Conservation (phyloP, 2,888 invertebrate genomes). For the Epistrophe grossulariae region DNA sequence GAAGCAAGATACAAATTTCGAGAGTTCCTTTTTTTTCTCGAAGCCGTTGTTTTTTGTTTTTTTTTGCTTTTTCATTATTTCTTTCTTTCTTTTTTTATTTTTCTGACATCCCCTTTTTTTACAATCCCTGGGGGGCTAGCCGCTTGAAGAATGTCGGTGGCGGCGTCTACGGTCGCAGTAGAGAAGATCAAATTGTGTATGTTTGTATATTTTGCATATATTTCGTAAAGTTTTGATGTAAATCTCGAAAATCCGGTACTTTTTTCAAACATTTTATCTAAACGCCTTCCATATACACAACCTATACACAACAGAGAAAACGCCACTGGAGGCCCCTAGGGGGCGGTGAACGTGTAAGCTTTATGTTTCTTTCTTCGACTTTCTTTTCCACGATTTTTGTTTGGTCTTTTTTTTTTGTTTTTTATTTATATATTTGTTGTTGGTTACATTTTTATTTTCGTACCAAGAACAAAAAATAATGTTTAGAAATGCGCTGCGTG, state of each 20-base stretch:
- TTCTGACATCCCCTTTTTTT: constrained; percentile 51
- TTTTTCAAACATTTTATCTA: constrained; percentile 75
- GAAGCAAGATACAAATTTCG: constrained; percentile 70
- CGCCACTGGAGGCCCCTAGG: constrained; percentile 48
- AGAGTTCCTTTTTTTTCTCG: constrained; percentile 57
- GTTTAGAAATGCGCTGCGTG: constrained; percentile 73
- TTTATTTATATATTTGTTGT: constrained; percentile 25
- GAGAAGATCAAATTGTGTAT: constrained; percentile 59
- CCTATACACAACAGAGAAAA: constrained; percentile 1
- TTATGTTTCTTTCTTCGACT: constrained; percentile 70
- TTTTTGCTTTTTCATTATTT: constrained; percentile 39
- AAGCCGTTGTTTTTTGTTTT: constrained; percentile 36
- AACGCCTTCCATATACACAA: constrained; percentile 68
- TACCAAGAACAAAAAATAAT: constrained; percentile 50
- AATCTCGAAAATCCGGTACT: constrained; percentile 76
- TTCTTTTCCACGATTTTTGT: constrained; percentile 18
- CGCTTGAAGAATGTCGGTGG: constrained; percentile 28
- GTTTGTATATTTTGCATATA: constrained; percentile 67
- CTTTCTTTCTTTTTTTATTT: constrained; percentile 30
- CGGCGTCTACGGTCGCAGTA: constrained; percentile 42
- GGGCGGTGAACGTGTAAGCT: constrained; percentile 74
- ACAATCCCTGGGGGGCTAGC: constrained; percentile 65
- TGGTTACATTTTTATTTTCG: constrained; percentile 11
- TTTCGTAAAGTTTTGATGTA: constrained; percentile 74
- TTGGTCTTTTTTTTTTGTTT: constrained; percentile 13